phyloP scores from a whole-genome alignment of 1,140 invertebrate species.

The Calosoma granatense region DNA sequence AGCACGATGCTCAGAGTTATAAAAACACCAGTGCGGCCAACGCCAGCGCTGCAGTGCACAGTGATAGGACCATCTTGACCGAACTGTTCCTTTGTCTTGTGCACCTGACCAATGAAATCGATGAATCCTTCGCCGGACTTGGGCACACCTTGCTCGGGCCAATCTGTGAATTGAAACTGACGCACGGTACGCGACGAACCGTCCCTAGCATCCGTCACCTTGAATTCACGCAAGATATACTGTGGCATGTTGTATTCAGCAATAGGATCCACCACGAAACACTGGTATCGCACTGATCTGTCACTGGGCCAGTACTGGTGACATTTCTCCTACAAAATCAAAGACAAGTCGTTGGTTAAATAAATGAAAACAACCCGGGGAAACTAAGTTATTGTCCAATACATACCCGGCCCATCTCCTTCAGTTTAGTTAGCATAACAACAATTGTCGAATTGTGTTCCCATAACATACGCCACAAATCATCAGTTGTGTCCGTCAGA shows the following conservation, averaged over 20 bases:
- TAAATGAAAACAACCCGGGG: not conserved
- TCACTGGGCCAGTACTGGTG: conserved; percentile 99
- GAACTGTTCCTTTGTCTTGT: conserved; percentile 99
- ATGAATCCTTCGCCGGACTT: conserved; percentile 98
- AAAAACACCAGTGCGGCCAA: conserved; percentile 95
- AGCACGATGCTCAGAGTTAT: conserved; percentile 97
- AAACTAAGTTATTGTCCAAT: not conserved
- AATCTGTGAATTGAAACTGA: conserved; percentile 99
- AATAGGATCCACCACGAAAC: conserved; percentile 96
- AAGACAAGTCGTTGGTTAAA: conserved; percentile 12
- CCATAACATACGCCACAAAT: conserved; percentile 99
- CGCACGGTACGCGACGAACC: conserved; percentile 91
- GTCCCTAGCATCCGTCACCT: conserved; percentile 89
- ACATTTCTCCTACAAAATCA: conserved; percentile 81
- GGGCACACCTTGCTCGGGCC: conserved; percentile 97
- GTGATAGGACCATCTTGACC: conserved; percentile 98
- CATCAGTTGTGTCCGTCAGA: conserved; percentile 88
- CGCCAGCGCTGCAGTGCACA: conserved; percentile 96
- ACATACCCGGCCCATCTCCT: conserved; percentile 91
- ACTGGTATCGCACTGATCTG: conserved; percentile 89
- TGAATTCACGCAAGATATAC: conserved; percentile 97
- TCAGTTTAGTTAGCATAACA: conserved; percentile 96
- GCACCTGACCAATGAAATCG: conserved; percentile 96
- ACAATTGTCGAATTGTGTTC: conserved; percentile 99
- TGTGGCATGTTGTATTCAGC: conserved; percentile 99